phyloP scores from a whole-genome alignment of 2,113 vertebrate species.

The Aleadryas rufinucha region DNA sequence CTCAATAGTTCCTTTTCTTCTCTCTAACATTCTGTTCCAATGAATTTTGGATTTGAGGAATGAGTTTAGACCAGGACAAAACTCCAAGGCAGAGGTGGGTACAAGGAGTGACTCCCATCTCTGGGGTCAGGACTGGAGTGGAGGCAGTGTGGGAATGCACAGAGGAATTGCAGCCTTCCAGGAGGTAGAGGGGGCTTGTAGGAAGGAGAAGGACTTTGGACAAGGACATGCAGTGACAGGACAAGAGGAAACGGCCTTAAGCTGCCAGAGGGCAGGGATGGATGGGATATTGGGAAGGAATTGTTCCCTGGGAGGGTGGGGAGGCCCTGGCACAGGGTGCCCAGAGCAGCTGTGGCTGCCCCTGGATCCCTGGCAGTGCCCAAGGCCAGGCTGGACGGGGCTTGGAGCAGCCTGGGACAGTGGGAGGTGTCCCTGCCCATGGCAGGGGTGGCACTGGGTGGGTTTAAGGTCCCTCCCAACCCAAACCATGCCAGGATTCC shows the following conservation, averaged over 20 bases:
- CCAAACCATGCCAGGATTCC: not conserved
- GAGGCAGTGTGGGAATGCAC: rapidly evolving
- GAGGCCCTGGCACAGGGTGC: not conserved
- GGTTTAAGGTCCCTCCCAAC: rapidly evolving
- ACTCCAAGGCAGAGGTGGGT: not conserved
- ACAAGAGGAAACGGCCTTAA: not conserved
- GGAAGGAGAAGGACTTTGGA: not conserved
- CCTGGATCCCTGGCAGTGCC: not conserved
- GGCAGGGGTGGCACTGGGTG: not conserved
- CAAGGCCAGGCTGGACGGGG: not conserved
- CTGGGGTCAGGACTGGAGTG: not conserved
- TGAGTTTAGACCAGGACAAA: not conserved
- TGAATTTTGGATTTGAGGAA: not conserved
- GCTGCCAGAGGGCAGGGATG: not conserved
- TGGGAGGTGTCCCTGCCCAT: not conserved
- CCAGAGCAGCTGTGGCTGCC: not conserved
- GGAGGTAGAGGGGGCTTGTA: not conserved
- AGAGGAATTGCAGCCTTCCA: not conserved
- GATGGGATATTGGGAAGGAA: not conserved
- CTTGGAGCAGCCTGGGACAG: not conserved
- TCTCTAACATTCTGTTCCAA: not conserved
- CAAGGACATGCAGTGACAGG: not conserved
- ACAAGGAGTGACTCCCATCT: rapidly evolving
- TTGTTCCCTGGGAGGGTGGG: rapidly evolving
- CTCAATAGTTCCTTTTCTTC: not conserved